A percentile compares a stretch with the other conserved stretches of the same genome.
Evolutionary conservation across 2,888 invertebrate species (phyloP).

Genomic region (Acutogordius australiensis): DNA sequence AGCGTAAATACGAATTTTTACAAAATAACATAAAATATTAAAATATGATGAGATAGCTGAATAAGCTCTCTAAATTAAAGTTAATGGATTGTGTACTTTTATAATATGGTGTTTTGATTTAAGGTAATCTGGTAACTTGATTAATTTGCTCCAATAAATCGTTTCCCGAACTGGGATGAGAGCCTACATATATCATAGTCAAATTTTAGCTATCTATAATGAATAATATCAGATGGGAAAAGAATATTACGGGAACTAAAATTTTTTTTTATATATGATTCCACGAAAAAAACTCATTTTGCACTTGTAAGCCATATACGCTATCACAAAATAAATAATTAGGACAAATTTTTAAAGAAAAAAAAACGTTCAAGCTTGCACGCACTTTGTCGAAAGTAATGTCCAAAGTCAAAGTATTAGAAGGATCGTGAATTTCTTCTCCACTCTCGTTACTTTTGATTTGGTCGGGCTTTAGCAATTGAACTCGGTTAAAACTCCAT

Average conservation of each 20-base stretch:
- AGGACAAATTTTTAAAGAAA: too few species aligned
- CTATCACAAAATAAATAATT: too few species aligned
- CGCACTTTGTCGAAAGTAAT: neutral
- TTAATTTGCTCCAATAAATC: constrained; percentile 79
- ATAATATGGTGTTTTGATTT: constrained; percentile 39
- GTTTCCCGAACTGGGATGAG: constrained; percentile 52
- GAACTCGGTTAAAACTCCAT: neutral
- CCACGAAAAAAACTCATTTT: too few species aligned
- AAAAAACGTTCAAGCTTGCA: neutral
- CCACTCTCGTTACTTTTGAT: neutral
- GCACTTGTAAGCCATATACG: too few species aligned
- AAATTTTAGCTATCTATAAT: neutral
- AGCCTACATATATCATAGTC: constrained; percentile 18
- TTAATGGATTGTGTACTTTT: constrained; percentile 28
- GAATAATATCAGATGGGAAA: too few species aligned
- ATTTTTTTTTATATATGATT: neutral
- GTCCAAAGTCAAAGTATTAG: neutral
- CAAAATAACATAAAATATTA: too few species aligned
- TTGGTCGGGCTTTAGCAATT: neutral
- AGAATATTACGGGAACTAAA: too few species aligned
- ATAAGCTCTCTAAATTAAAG: neutral
- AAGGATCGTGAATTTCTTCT: too few species aligned
- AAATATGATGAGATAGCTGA: constrained; percentile 7
- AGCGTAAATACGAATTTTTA: too few species aligned
- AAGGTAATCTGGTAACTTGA: constrained; percentile 41